Conservation (phyloP, 2,888 invertebrate species). For the Nebria brevicollis region DNA sequence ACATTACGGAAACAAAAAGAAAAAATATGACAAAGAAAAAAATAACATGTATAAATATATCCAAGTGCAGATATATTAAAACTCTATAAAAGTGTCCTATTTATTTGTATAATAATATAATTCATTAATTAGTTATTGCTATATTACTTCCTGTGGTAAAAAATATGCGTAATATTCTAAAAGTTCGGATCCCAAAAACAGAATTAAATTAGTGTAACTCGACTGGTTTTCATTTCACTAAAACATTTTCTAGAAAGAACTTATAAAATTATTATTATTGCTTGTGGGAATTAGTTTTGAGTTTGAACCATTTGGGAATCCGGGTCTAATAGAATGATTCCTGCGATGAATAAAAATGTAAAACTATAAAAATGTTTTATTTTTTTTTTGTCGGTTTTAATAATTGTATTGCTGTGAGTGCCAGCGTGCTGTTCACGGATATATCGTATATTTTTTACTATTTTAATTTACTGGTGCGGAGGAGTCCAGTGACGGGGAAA, state of each 20-base stretch:
- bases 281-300: conserved; percentile 1
- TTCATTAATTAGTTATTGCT: conserved; percentile 58
- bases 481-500: background rate
- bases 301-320: conserved; percentile 27
- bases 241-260: background rate
- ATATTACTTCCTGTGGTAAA: conserved; percentile 60
- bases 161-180: conserved; percentile 26
- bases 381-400: conserved; percentile 21
- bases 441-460: background rate
- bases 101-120: conserved; percentile 56
- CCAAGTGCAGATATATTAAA: conserved; percentile 58
- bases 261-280: conserved; percentile 1
- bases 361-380: conserved; percentile 31
- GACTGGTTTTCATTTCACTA: background rate
- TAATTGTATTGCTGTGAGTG: conserved; percentile 41
- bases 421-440: conserved; percentile 43
- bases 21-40: conserved; percentile 54
- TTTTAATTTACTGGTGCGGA: background rate
- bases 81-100: conserved; percentile 52
- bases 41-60: conserved; percentile 41
- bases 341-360: conserved; percentile 35
- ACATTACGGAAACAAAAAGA: conserved; percentile 69
- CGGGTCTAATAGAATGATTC: conserved; percentile 26
- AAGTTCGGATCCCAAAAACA: conserved; percentile 13
- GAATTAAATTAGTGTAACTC: background rate